A percentile compares a stretch with the other conserved stretches of the same genome.
Conservation (phyloP, 2,888 invertebrate genomes). For the Sarcophaga variegata region DNA sequence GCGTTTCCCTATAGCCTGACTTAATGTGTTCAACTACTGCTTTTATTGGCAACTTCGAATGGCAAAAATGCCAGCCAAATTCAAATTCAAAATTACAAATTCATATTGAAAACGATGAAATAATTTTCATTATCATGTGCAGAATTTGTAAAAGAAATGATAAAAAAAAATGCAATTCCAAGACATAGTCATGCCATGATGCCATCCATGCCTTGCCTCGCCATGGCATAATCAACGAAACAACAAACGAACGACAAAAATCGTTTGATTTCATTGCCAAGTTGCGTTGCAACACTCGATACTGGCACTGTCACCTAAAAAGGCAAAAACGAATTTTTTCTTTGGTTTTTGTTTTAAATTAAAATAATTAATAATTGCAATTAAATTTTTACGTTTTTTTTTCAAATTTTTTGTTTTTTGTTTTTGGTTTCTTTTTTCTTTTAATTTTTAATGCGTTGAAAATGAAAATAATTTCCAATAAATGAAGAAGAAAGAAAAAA, state of each 20-base stretch:
- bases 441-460: too few species aligned
- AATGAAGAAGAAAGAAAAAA: too few species aligned
- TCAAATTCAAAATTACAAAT: conserved; percentile 12
- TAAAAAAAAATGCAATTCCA: not conserved
- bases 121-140: conserved; percentile 56
- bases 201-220: not conserved
- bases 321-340: not conserved
- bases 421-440: not conserved
- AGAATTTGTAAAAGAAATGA: conserved; percentile 46
- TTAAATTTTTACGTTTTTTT: conserved; percentile 13
- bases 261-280: conserved; percentile 39
- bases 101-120: conserved; percentile 43
- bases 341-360: not conserved
- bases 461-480: too few species aligned
- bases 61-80: not conserved
- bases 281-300: not conserved
- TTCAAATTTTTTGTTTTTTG: conserved; percentile 1
- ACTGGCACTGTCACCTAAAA: conserved; percentile 41
- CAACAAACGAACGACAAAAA: not conserved
- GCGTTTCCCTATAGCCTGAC: conserved; percentile 1
- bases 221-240: not conserved
- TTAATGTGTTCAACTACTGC: conserved; percentile 24
- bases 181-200: not conserved
- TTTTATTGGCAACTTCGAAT: conserved; percentile 50
- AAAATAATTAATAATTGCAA: conserved; percentile 32